A percentile compares a stretch with the other conserved stretches of the same genome.
Conservation (phyloP, 2,797 vertebrate genomes). For the Rachycentron canadum region DNA sequence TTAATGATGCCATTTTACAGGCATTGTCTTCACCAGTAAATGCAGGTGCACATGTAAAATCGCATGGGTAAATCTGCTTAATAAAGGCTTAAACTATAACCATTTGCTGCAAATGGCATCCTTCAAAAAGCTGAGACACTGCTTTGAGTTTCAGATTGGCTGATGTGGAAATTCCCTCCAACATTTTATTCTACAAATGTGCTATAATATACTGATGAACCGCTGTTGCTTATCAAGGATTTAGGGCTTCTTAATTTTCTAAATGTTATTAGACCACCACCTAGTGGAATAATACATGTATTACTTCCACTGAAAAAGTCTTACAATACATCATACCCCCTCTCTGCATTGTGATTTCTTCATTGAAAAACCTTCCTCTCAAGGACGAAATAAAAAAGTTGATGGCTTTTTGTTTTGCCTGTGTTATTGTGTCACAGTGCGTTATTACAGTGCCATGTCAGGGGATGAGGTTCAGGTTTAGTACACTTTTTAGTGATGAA, state of each 20-base stretch:
- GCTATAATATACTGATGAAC: background rate
- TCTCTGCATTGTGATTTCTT: background rate
- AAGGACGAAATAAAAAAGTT: constrained; percentile 1
- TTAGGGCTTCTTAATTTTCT: background rate
- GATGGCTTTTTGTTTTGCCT: background rate
- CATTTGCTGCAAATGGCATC: background rate
- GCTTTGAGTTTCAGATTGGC: background rate
- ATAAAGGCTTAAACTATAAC: background rate
- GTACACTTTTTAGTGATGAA: background rate
- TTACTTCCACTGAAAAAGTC: constrained; percentile 1
- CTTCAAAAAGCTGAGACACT: background rate
- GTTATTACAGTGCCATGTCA: background rate
- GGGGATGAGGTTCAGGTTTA: too few relatives aligned
- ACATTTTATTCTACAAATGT: background rate
- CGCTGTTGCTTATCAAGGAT: background rate
- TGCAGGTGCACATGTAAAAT: too few relatives aligned
- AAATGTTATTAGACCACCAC: constrained; percentile 54
- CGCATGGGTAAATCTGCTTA: background rate
- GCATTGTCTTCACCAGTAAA: background rate
- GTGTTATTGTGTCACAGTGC: background rate
- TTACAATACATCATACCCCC: background rate
- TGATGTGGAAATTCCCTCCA: background rate
- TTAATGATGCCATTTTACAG: background rate
- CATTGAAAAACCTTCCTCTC: background rate
- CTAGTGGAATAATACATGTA: constrained; percentile 63